Conservation (phyloP, 2,888 invertebrate genomes). For the Harpalus rufipes region DNA sequence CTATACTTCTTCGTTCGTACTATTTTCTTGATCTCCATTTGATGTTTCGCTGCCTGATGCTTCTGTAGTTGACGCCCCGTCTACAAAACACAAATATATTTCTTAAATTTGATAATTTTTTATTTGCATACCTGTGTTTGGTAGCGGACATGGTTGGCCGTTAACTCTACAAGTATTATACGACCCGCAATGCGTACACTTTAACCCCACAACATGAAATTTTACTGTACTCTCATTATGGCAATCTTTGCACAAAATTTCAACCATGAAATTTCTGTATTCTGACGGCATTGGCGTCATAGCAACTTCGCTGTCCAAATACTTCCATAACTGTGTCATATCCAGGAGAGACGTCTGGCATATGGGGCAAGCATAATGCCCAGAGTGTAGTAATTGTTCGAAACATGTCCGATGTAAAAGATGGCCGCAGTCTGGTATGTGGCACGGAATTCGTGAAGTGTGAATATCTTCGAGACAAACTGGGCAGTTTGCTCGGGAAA, state of each 20-base stretch:
- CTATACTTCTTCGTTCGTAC: slow-evolving; percentile 30
- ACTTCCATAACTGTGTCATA: slow-evolving; percentile 91
- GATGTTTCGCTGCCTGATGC: slow-evolving; percentile 53
- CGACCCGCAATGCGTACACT: slow-evolving; percentile 92
- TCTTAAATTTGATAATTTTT: no score
- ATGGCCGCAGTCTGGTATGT: slow-evolving; percentile 94
- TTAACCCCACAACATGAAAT: slow-evolving; percentile 93
- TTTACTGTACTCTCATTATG: slow-evolving; percentile 90
- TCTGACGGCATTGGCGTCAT: slow-evolving; percentile 91
- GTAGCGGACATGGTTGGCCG: slow-evolving; percentile 76
- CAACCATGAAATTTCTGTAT: slow-evolving; percentile 88
- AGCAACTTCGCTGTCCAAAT: slow-evolving; percentile 89
- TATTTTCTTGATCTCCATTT: slow-evolving; percentile 16
- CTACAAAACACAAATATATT: background rate
- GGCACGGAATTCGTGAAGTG: slow-evolving; percentile 92
- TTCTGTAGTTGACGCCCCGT: slow-evolving; percentile 33
- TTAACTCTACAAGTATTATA: slow-evolving; percentile 93
- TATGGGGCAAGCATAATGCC: slow-evolving; percentile 93
- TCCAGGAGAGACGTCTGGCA: slow-evolving; percentile 93
- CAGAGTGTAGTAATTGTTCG: slow-evolving; percentile 86
- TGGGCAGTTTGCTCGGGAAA: slow-evolving; percentile 92
- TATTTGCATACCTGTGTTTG: slow-evolving; percentile 29
- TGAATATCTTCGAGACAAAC: slow-evolving; percentile 95
- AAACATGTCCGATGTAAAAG: slow-evolving; percentile 91
- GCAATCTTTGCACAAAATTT: slow-evolving; percentile 94